Base-by-base conservation (phyloP, 2,113 vertebrate genomes). In the Lagopus leucura region DNA sequence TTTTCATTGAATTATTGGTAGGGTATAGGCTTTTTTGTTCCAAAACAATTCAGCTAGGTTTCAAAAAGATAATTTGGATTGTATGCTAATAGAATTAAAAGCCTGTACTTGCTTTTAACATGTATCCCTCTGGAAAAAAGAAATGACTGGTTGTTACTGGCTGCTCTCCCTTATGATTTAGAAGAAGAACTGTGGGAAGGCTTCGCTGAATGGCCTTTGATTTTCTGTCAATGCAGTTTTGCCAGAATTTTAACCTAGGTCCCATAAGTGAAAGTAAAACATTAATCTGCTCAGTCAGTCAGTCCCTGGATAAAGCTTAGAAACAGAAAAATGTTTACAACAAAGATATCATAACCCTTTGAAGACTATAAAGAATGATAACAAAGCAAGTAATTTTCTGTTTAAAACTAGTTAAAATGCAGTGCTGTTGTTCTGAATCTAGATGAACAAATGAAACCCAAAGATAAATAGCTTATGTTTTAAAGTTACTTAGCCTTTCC, bases 401-500 rank as follows among this genome's bases (percentile, higher is more conserved):
- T 94, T 82, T 77, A 84, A 93, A 95, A 76, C 81, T 89, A 88
- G 36, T 79, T 82, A 82, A 85, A 82, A 50, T 86, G 78, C 74
- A 88, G 85, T 60, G 71, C 27, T 89, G 45, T 78, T 79, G 47
- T 82, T 84, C 43, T 57, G 70, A 93, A 77, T 94, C 40, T 66
- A 73, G 64, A 94, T 70, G 74, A 93, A 89, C 28, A 69, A 78
- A 55, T 81, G 87, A 93, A 92, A 93, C 79, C 91, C 77, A 88
- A 42, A 55, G 88, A 58, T 48, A 91, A 90, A 75, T 77, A 95
- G 85, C 90, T 95, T 97, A 86, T 88, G 89, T 97, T 96, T 97
- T 88, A 92, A 97, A 97, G 67, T 96, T 96, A 93, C 85, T 95
- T 96, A 96, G 97, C 86, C 88, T 97, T 97, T 97, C 92, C 89